A percentile compares a stretch with the other conserved stretches of the same genome.
Evolutionary conservation across 1,140 invertebrate species (phyloP).

Genomic region (Pseudoatta argentina): DNA sequence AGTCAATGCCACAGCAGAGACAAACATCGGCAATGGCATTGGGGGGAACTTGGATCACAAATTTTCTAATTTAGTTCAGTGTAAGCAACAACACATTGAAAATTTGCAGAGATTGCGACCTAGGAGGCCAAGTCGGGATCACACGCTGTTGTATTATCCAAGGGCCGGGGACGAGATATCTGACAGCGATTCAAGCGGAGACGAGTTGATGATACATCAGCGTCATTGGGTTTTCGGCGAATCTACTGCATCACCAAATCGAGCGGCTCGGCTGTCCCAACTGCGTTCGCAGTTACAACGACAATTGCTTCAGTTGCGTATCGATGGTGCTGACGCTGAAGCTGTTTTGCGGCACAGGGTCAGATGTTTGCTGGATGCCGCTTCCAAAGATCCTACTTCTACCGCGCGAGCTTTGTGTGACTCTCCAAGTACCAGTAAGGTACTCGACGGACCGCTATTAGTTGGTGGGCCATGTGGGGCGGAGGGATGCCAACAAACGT

Average conservation of each 20-base stretch:
- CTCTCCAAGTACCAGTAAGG: constrained; percentile 80
- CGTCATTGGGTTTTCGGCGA: constrained; percentile 84
- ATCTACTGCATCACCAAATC: constrained; percentile 73
- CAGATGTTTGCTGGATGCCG: constrained; percentile 79
- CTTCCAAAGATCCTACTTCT: constrained; percentile 78
- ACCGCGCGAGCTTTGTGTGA: constrained; percentile 79
- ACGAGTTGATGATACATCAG: constrained; percentile 83
- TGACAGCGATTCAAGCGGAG: constrained; percentile 85
- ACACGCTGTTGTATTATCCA: constrained; percentile 84
- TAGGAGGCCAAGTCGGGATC: constrained; percentile 81
- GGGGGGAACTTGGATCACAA: constrained; percentile 70
- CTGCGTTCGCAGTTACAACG: constrained; percentile 87
- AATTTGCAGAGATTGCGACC: constrained; percentile 74
- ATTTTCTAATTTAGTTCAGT: constrained; percentile 68
- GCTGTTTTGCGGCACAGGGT: constrained; percentile 77
- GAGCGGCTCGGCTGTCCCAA: constrained; percentile 86
- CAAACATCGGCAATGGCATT: constrained; percentile 35
- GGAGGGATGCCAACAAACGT: constrained; percentile 88
- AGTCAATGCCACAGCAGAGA: constrained; percentile 50
- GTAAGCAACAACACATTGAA: constrained; percentile 73
- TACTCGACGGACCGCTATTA: constrained; percentile 82
- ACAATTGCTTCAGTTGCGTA: constrained; percentile 85
- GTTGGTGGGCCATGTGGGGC: constrained; percentile 82
- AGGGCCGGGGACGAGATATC: constrained; percentile 84
- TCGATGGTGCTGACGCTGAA: constrained; percentile 80